Conservation (phyloP, 2,888 invertebrate genomes). For the Cetonia aurata region DNA sequence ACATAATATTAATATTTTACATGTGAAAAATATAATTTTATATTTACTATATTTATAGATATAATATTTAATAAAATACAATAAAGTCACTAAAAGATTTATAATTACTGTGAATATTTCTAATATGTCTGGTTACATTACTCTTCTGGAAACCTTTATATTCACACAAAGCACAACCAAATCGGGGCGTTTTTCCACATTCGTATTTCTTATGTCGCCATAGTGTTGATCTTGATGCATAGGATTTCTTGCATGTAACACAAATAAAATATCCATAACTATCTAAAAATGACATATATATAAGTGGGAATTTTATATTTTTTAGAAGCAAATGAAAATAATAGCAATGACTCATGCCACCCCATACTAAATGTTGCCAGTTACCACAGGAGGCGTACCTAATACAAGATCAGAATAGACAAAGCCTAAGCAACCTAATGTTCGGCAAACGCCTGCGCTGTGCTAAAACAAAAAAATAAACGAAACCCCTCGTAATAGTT, state of each 20-base stretch:
- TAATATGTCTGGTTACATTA: slow-evolving; percentile 41
- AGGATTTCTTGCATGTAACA: slow-evolving; percentile 46
- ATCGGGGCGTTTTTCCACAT: slow-evolving; percentile 47
- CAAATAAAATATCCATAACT: slow-evolving; percentile 38
- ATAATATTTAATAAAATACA: slow-evolving; percentile 16
- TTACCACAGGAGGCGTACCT: background rate
- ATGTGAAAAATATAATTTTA: too few relatives aligned
- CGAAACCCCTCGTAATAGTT: too few relatives aligned
- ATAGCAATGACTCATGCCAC: too few relatives aligned
- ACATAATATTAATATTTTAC: too few relatives aligned
- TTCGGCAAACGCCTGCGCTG: too few relatives aligned
- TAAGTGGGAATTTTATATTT: background rate
- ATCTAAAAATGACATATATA: slow-evolving; percentile 40
- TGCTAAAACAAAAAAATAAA: too few relatives aligned
- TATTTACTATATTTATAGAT: too few relatives aligned
- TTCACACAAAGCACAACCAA: slow-evolving; percentile 46
- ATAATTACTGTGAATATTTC: slow-evolving; percentile 28
- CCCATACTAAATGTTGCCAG: background rate
- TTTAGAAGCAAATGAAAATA: background rate
- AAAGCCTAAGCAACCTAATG: too few relatives aligned
- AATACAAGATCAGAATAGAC: background rate
- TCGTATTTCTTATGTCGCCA: slow-evolving; percentile 51
- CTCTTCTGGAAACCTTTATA: slow-evolving; percentile 43
- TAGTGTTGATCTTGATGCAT: slow-evolving; percentile 47
- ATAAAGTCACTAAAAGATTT: background rate